Evolutionary conservation across 2,888 invertebrate genomes (phyloP).

Genomic region (Pseudococcus viburni): DNA sequence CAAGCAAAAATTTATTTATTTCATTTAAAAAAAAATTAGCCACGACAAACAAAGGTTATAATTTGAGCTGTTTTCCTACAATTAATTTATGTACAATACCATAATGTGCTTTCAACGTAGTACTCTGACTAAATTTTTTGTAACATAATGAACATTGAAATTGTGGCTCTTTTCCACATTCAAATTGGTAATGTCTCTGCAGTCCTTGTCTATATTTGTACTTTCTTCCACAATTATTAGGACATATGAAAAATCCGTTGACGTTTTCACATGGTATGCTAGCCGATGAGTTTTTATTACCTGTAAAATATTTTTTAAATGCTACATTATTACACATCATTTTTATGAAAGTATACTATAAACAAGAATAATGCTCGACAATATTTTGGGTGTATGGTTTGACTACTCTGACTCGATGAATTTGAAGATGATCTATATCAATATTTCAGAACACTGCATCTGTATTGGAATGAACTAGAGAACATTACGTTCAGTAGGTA

Average conservation of each 20-base stretch:
- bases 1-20: not conserved
- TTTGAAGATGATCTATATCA: too few species aligned
- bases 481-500: too few species aligned
- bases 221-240: slow-evolving; percentile 46
- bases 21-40: not conserved
- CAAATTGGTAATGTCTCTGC: slow-evolving; percentile 76
- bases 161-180: slow-evolving; percentile 76
- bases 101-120: slow-evolving; percentile 56
- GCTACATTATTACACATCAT: not conserved
- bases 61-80: not conserved
- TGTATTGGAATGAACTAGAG: too few species aligned
- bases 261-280: not conserved
- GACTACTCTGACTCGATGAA: not conserved
- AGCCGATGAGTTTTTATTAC: not conserved
- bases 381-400: not conserved
- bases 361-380: too few species aligned
- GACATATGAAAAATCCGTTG: slow-evolving; percentile 51
- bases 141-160: slow-evolving; percentile 77
- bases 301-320: not conserved
- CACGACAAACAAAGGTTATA: not conserved
- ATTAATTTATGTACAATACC: slow-evolving; percentile 52
- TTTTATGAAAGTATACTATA: not conserved
- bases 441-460: too few species aligned
- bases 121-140: slow-evolving; percentile 72
- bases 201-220: slow-evolving; percentile 71